Conservation (phyloP, 2,888 invertebrate genomes). For the Cosmia pyralina region DNA sequence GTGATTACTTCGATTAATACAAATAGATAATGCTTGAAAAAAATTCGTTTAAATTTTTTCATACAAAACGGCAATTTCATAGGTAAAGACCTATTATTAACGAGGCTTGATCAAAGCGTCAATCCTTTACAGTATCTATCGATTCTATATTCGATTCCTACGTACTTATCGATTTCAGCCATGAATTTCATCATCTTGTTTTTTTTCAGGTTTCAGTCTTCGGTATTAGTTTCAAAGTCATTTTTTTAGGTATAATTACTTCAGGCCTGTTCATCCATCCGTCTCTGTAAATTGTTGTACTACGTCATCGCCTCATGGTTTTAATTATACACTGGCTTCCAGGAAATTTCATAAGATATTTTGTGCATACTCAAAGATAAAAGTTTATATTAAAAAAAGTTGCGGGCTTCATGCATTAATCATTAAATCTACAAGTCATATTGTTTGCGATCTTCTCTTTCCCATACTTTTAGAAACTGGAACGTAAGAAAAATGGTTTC, state of each 20-base stretch:
- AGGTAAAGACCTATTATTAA: no score
- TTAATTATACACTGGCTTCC: slow-evolving; percentile 58
- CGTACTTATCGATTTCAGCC: slow-evolving; percentile 15
- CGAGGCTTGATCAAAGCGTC: no score
- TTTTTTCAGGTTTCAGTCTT: slow-evolving; percentile 33
- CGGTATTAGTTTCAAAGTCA: slow-evolving; percentile 25
- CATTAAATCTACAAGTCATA: slow-evolving; percentile 47
- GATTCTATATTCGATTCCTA: no score
- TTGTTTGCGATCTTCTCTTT: slow-evolving; percentile 14
- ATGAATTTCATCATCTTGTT: slow-evolving; percentile 12
- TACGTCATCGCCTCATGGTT: slow-evolving; percentile 49
- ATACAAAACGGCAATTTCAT: no score
- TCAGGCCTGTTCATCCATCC: slow-evolving; percentile 43
- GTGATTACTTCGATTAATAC: no score
- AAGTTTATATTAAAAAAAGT: slow-evolving; percentile 48
- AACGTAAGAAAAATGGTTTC: slow-evolving; percentile 9
- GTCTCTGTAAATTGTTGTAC: slow-evolving; percentile 49
- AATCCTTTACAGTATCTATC: no score
- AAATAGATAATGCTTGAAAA: no score
- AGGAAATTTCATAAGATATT: slow-evolving; percentile 53
- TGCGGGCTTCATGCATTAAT: slow-evolving; percentile 44
- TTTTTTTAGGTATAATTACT: slow-evolving; percentile 48
- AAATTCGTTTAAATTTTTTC: no score
- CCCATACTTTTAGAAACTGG: background rate
- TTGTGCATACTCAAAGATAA: slow-evolving; percentile 41